Evolutionary conservation across 1,140 invertebrate genomes (phyloP), one percentile per base, ranked within the genome.

Genomic region (Tachypleus tridentatus): DNA sequence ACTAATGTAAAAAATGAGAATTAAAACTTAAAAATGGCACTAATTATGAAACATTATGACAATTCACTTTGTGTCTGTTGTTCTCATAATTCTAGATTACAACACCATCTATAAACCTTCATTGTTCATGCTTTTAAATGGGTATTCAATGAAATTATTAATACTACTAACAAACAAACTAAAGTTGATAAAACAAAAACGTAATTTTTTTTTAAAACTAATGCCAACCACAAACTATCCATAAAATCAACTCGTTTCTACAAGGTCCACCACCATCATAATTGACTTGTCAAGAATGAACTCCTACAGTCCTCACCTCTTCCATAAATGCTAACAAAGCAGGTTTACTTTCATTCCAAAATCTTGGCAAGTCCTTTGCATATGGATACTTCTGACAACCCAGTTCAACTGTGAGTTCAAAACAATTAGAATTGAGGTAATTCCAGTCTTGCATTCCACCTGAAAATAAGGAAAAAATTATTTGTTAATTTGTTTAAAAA

Each of bases 371-470:
- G 66, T 94, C 83, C 4, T 77, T 77, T 4, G 84, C 83, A 47
- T 76, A 76, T 0, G 96, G 96, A 74, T 86, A 98, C 78, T 99
- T 99, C 68, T 82, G 83, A 76, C 97, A 99, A 48, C 95, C 89
- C 60, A 98, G 77, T 77, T 99, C 97, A 6, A 99, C 74, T 0
- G 96, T 98, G 0, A 72, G 81, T 76, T 98, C 96, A 80, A 97
- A 89, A 72, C 89, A 92, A 72, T 93, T 97, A 10, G 91, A 87
- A 66, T 89, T 80, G 0, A 96, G 69, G 74, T 99, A 99, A 79
- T 97, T 98, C 85, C 91, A 99, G 76, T 99, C 97, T 77, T 99
- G 97, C 96, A 99, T 98, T 7, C 96, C 95, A 0, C 93, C 72
- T 65, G 66, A 64, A 47, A 70, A 54, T 58, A 29, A 9, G 8